A percentile compares a stretch with the other conserved stretches of the same genome.
These are phyloP conservation scores for Zapus hudsonius DNA, from an alignment of 2,113 vertebrate genomes.

Conservation along the genomic window DNA sequence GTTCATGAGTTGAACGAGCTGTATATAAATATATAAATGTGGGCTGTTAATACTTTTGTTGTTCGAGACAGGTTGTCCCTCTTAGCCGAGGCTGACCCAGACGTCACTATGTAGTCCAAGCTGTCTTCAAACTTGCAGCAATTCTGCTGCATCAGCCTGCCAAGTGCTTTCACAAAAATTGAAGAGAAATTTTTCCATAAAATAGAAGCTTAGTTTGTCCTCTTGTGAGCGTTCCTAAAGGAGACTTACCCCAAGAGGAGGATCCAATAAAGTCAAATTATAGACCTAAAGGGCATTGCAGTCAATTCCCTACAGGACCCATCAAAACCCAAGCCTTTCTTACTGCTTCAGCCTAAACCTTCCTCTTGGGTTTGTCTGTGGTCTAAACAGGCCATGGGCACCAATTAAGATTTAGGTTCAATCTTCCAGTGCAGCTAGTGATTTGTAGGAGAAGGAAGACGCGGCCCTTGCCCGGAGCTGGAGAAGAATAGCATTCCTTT, in stretches of 20 bases:
- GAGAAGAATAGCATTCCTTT: conserved; percentile 86
- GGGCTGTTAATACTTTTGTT: not conserved
- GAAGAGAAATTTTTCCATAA: not conserved
- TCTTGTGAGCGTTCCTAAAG: not conserved
- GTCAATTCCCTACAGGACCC: not conserved
- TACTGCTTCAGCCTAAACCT: not conserved
- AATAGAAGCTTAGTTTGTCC: not conserved
- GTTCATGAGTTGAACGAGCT: not conserved
- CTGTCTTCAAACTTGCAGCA: not conserved
- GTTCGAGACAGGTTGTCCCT: not conserved
- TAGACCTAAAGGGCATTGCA: not conserved
- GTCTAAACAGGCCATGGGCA: conserved; percentile 65
- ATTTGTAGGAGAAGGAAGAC: conserved; percentile 82
- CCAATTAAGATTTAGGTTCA: conserved; percentile 80
- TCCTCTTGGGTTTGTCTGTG: conserved; percentile 49
- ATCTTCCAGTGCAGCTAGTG: conserved; percentile 75
- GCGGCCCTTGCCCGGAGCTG: conserved; percentile 74
- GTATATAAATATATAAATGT: not conserved
- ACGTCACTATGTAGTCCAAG: not conserved
- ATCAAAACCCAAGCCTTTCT: not conserved
- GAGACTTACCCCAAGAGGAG: not conserved
- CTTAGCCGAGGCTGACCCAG: not conserved
- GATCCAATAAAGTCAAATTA: not conserved
- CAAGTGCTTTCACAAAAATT: not conserved
- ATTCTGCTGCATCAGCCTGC: not conserved